Evolutionary conservation across 1,140 invertebrate species (phyloP).

Genomic region (Odontomachus brunneus): DNA sequence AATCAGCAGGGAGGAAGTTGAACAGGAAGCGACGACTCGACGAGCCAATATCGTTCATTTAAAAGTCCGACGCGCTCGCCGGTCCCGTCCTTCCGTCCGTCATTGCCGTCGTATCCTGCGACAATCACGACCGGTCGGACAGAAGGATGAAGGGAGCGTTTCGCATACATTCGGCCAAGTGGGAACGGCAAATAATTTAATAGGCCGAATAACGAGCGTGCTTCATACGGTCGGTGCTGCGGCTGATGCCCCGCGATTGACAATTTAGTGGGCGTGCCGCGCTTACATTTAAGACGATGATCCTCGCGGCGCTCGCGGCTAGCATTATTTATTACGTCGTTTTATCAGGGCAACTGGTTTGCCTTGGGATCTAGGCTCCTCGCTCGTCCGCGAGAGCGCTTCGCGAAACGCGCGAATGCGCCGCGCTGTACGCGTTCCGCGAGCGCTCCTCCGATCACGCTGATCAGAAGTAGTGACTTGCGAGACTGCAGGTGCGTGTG

Average conservation of each 20-base stretch:
- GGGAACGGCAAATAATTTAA: slow-evolving; percentile 64
- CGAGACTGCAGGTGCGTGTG: slow-evolving; percentile 32
- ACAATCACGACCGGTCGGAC: neutral
- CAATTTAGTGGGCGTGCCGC: slow-evolving; percentile 67
- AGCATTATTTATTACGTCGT: slow-evolving; percentile 71
- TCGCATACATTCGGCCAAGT: neutral
- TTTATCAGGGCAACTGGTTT: slow-evolving; percentile 69
- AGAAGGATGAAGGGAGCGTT: neutral
- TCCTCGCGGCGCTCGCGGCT: slow-evolving; percentile 61
- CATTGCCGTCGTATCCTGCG: neutral
- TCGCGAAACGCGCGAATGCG: slow-evolving; percentile 52
- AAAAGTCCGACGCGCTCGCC: slow-evolving; percentile 4
- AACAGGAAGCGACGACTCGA: neutral
- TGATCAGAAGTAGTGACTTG: slow-evolving; percentile 47
- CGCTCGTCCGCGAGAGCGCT: slow-evolving; percentile 40
- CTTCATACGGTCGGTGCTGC: slow-evolving; percentile 43
- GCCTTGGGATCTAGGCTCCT: slow-evolving; percentile 72
- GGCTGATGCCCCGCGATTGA: slow-evolving; percentile 44
- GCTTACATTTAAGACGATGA: slow-evolving; percentile 68
- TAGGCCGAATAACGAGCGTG: slow-evolving; percentile 67
- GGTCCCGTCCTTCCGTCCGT: neutral
- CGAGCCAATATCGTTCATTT: slow-evolving; percentile 11
- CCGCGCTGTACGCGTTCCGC: too few relatives aligned
- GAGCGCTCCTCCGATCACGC: too few relatives aligned
- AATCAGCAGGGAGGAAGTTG: neutral